Evolutionary conservation across 2,113 vertebrate species (phyloP).

Genomic region (Patagioenas fasciata): DNA sequence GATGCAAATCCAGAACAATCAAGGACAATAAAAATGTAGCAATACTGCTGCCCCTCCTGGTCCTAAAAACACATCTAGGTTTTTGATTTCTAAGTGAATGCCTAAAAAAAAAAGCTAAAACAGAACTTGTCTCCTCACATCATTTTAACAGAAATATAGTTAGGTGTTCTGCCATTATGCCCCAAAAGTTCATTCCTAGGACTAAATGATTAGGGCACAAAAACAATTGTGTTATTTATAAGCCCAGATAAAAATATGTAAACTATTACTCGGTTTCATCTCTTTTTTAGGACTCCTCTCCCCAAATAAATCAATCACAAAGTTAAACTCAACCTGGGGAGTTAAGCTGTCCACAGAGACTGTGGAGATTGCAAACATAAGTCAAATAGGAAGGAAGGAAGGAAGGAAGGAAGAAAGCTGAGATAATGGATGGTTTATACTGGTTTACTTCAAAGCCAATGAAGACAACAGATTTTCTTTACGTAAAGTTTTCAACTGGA

Average conservation of each 20-base stretch:
- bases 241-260: not conserved
- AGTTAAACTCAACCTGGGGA: not conserved
- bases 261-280: constrained; percentile 13
- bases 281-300: constrained; percentile 35
- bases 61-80: not conserved
- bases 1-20: not conserved
- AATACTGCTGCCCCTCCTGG: not conserved
- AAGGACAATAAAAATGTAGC: not conserved
- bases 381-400: not conserved
- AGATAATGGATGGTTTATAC: not conserved
- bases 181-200: not conserved
- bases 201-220: constrained; percentile 23
- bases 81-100: not conserved
- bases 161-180: not conserved
- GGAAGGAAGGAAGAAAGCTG: not conserved
- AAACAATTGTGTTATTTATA: not conserved
- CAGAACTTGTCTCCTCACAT: not conserved
- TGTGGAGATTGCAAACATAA: not conserved
- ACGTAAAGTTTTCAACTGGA: not conserved
- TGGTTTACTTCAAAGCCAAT: not conserved
- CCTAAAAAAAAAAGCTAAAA: not conserved
- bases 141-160: not conserved
- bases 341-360: not conserved
- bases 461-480: not conserved
- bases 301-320: not conserved